Percentiles rank a stretch among this genome's conserved stretches.
Conservation (phyloP, 2,797 vertebrate species). For the Valencia hispanica region DNA sequence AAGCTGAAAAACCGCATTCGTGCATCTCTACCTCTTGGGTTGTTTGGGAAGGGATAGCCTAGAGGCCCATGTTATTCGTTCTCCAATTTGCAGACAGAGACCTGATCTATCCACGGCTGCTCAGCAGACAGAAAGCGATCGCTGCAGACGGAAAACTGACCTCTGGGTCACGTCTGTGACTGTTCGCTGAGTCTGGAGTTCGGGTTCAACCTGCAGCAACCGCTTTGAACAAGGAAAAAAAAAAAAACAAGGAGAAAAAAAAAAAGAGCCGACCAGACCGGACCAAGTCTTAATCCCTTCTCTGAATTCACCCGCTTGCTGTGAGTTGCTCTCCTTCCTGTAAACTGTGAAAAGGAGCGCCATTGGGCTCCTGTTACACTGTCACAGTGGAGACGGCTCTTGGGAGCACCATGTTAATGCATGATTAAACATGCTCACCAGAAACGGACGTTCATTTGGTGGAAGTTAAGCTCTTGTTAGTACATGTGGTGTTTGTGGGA, state of each 20-base stretch:
- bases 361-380: slow-evolving; percentile 69
- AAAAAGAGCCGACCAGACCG: slow-evolving; percentile 29
- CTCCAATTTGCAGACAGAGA: slow-evolving; percentile 24
- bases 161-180: slow-evolving; percentile 43
- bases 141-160: slow-evolving; percentile 38
- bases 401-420: slow-evolving; percentile 71
- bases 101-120: slow-evolving; percentile 9
- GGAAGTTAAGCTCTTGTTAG: slow-evolving; percentile 56
- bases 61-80: slow-evolving; percentile 9
- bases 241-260: no score
- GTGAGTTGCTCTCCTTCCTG: slow-evolving; percentile 35
- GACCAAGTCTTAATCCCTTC: slow-evolving; percentile 36
- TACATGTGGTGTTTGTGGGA: slow-evolving; percentile 56
- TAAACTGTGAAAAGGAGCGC: slow-evolving; percentile 61
- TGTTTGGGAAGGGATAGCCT: background rate
- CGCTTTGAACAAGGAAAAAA: slow-evolving; percentile 16
- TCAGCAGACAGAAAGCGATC: slow-evolving; percentile 52
- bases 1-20: background rate
- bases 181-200: slow-evolving; percentile 45
- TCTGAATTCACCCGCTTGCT: slow-evolving; percentile 3
- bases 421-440: slow-evolving; percentile 81
- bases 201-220: slow-evolving; percentile 51
- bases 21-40: background rate
- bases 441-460: slow-evolving; percentile 47
- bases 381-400: slow-evolving; percentile 60